phyloP scores from a whole-genome alignment of 2,888 invertebrate genomes.

The Rhamnusium bicolor region DNA sequence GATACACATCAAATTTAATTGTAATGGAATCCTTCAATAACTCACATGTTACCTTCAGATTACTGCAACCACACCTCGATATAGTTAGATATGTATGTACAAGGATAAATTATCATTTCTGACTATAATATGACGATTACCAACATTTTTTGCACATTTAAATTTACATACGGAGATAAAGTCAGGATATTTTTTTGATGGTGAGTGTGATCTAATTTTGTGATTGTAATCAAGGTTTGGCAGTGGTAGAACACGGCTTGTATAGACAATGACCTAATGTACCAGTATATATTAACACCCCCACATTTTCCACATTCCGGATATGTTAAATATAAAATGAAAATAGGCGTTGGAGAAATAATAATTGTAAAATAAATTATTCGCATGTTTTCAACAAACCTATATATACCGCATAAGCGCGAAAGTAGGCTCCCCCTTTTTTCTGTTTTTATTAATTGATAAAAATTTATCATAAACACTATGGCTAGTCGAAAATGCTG shows the following conservation, averaged over 20 bases:
- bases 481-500: too few species aligned
- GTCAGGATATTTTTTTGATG: constrained; percentile 10
- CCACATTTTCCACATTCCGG: constrained; percentile 21
- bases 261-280: constrained; percentile 12
- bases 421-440: too few species aligned
- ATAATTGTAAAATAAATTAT: too few species aligned
- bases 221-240: constrained; percentile 21
- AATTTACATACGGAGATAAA: constrained; percentile 25
- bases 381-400: too few species aligned
- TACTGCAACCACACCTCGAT: constrained; percentile 19
- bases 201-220: constrained; percentile 21
- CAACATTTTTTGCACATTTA: constrained; percentile 11
- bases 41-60: constrained; percentile 26
- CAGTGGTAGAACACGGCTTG: constrained; percentile 1
- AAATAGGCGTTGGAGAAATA: too few species aligned
- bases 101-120: constrained; percentile 26
- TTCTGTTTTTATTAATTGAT: too few species aligned
- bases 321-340: background rate
- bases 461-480: too few species aligned
- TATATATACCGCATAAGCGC: too few species aligned
- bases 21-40: constrained; percentile 20
- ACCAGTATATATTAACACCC: constrained; percentile 6
- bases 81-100: constrained; percentile 19
- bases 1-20: constrained; percentile 23
- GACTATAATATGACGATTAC: constrained; percentile 27